These are phyloP conservation scores for Schizotus pectinicornis DNA, from an alignment of 2,888 invertebrate genomes.

Conservation along the genomic window DNA sequence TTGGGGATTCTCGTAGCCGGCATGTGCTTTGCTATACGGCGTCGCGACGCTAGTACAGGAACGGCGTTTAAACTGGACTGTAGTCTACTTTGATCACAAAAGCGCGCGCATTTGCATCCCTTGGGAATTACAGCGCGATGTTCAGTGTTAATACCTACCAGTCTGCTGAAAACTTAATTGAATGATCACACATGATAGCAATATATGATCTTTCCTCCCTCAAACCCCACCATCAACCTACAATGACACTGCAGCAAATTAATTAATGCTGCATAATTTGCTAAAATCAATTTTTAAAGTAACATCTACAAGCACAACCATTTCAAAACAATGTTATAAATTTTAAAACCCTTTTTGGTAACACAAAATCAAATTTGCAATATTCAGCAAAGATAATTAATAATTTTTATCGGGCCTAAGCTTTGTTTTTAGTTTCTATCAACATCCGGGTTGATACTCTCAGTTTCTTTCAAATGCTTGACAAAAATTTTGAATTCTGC, in stretches of 20 bases:
- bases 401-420: too few species aligned
- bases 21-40: conserved; percentile 34
- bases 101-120: conserved; percentile 53
- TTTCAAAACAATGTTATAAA: too few species aligned
- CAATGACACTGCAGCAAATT: neutral
- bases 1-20: conserved; percentile 13
- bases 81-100: conserved; percentile 45
- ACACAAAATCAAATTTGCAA: too few species aligned
- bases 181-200: conserved; percentile 39
- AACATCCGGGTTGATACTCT: too few species aligned
- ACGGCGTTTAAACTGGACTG: conserved; percentile 38
- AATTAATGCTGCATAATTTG: neutral
- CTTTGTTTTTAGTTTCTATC: too few species aligned
- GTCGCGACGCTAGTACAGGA: conserved; percentile 43
- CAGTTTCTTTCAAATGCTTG: too few species aligned
- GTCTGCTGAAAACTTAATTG: conserved; percentile 46
- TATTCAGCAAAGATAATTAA: too few species aligned
- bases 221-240: neutral
- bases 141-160: conserved; percentile 46
- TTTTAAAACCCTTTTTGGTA: too few species aligned
- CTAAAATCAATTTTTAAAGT: neutral
- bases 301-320: too few species aligned
- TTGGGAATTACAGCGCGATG: conserved; percentile 46
- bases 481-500: too few species aligned
- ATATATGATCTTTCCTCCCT: conserved; percentile 11